Base-by-base conservation (phyloP, 2,113 vertebrate species). In the Macrotis lagotis region DNA sequence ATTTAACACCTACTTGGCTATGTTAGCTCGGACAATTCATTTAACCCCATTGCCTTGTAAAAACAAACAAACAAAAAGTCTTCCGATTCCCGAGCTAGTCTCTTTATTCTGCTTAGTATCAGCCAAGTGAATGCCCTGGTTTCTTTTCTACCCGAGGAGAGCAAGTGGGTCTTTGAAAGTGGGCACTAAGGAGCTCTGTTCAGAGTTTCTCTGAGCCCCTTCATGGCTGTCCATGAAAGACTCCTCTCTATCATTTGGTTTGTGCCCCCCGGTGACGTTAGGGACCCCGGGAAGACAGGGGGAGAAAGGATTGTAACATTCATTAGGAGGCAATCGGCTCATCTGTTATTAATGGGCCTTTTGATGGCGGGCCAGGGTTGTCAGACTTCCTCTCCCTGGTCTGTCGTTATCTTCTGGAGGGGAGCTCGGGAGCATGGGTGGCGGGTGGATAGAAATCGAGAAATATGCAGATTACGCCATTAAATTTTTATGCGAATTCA, bases 401-500 rank as follows among this genome's bases (percentile, higher is more conserved):
- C 91, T 4, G 48, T 90, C 0, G 0, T 74, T 74, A 2, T 88
- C 89, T 0, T 48, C 7, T 0, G 37, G 0, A 2, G 51, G 92
- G 94, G 89, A 53, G 88, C 48, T 8, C 92, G 31, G 22, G 50
- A 47, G 90, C 95, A 93, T 37, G 19, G 25, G 94, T 31, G 37
- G 47, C 24, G 48, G 0, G 19, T 7, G 19, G 25, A n/a, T 83
- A 74, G 90, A 94, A 51, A 91, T 12, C 22, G 0, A 53, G 90
- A 47, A 0, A 0, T 97, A 98, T 98, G 98, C 98, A 98, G 98
- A 98, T 98, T 14, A 74, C 48, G 0, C 97, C 97, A 98, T 98
- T 98, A 98, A 99, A 97, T 97, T 98, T 98, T 98, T 97, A 99
- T 98, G 97, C 0, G 97, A 92, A 98, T 98, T 98, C 96, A 97